Evolutionary conservation across 2,797 vertebrate species (phyloP).

Genomic region (Urosaurus nigricauda): DNA sequence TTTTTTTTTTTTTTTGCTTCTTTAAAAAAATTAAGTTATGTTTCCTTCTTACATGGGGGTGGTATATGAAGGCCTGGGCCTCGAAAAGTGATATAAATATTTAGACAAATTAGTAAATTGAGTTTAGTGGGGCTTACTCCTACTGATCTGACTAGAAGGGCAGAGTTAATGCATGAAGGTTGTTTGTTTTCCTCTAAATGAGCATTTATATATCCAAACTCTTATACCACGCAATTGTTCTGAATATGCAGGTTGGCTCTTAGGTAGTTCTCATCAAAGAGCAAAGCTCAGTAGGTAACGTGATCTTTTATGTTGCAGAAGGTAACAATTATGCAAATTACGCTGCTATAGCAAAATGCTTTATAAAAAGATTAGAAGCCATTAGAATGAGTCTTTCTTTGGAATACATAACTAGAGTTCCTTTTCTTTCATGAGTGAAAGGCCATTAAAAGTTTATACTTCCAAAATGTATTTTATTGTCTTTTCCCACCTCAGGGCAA

Average conservation of each 20-base stretch:
- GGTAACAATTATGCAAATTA: constrained; percentile 47
- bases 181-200: neutral
- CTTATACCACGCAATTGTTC: neutral
- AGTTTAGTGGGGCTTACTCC: no score
- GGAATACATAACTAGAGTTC: constrained; percentile 55
- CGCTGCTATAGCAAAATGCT: constrained; percentile 39
- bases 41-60: neutral
- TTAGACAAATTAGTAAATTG: neutral
- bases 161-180: neutral
- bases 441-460: constrained; percentile 54
- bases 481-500: constrained; percentile 50
- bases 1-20: neutral
- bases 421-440: constrained; percentile 65
- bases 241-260: neutral
- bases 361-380: constrained; percentile 63
- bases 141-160: neutral
- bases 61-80: neutral
- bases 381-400: constrained; percentile 33
- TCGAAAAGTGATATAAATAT: neutral
- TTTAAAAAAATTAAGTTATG: neutral
- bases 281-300: constrained; percentile 10
- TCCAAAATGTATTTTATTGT: constrained; percentile 66
- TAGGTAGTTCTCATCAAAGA: constrained; percentile 16
- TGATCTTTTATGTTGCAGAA: constrained; percentile 33
- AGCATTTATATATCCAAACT: neutral